phyloP scores from a whole-genome alignment of 2,797 vertebrate genomes.

The Peromyscus nudipes region DNA sequence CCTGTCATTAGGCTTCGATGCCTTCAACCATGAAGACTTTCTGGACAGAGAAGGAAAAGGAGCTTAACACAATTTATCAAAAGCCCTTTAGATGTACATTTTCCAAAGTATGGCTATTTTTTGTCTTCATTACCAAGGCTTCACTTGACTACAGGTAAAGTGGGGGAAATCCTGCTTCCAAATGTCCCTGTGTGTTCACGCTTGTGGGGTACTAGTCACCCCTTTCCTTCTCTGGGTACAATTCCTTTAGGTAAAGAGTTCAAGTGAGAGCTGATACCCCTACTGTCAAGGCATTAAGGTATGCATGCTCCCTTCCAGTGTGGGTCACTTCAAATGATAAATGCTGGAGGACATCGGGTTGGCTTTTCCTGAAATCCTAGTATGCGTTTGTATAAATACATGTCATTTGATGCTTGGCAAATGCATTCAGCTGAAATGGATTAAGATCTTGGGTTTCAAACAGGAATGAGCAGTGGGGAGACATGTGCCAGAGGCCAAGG shows the following conservation, averaged over 20 bases:
- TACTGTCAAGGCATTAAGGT: conserved; percentile 72
- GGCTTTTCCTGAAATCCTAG: conserved; percentile 89
- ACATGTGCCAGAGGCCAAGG: conserved; percentile 43
- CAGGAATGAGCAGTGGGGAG: conserved; percentile 84
- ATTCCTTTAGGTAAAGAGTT: conserved; percentile 76
- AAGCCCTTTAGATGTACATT: conserved; percentile 85
- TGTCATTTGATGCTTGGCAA: conserved; percentile 87
- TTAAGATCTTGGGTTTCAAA: conserved; percentile 88
- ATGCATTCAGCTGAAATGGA: conserved; percentile 87
- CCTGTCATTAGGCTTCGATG: conserved; percentile 83
- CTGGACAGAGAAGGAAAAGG: conserved; percentile 72
- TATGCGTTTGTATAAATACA: conserved; percentile 81
- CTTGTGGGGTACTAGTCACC: conserved; percentile 68
- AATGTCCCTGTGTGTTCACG: conserved; percentile 82
- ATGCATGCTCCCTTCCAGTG: conserved; percentile 81
- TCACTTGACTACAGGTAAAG: conserved; percentile 75
- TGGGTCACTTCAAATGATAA: conserved; percentile 91
- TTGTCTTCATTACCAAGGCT: conserved; percentile 79
- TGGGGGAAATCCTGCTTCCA: conserved; percentile 71
- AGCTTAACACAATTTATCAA: conserved; percentile 77
- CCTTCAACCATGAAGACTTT: conserved; percentile 85
- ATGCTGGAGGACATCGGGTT: conserved; percentile 85
- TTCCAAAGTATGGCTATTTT: conserved; percentile 82
- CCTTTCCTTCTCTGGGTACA: conserved; percentile 79
- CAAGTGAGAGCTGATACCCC: conserved; percentile 84